Base-by-base conservation (phyloP, 2,113 vertebrate genomes). In the Scatophagus argus region DNA sequence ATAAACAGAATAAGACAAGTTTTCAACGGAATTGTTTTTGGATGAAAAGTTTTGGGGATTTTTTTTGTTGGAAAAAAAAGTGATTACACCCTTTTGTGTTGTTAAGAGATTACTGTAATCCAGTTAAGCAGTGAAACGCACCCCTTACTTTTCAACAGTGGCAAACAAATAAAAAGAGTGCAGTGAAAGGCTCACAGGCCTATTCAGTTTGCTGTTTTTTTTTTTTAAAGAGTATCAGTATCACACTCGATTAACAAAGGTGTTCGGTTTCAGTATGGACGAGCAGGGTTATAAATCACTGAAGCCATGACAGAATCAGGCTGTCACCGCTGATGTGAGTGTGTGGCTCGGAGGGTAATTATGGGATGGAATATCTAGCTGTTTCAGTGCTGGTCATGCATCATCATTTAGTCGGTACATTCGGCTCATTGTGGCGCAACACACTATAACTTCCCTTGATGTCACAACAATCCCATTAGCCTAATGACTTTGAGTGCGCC, bases 201-300 rank as follows among this genome's bases (percentile, higher is more conserved):
- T n/a, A n/a, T n/a, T n/a, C n/a, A n/a, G n/a, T n/a, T n/a, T n/a
- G n/a, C n/a, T n/a, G n/a, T n/a, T n/a, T n/a, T n/a, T n/a, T n/a
- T n/a, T n/a, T n/a, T n/a, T n/a, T n/a, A n/a, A 10, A 19, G 27
- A 43, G 8, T 11, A 44, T 29, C 14, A 23, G 32, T 23, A 14
- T 39, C 11, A 13, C 6, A 23, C 0, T 56, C 17, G 12, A 49
- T 52, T 19, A 41, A 13, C 46, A 44, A 34, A 49, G 44, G 63
- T 59, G 31, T 38, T 66, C 39, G 46, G 25, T 41, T 34, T 31
- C 54, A 23, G 41, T 5, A 7, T 25, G 34, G 3, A 32, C 25
- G 34, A 36, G 14, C 25, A 3, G 38, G 11, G 17, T 6, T 27
- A n/a, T 59, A 60, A 77, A 77, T 68, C 63, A 68, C 55, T 23